A percentile compares a stretch with the other conserved stretches of the same genome.
Conservation (phyloP, 1,140 invertebrate species). For the Periplaneta americana region DNA sequence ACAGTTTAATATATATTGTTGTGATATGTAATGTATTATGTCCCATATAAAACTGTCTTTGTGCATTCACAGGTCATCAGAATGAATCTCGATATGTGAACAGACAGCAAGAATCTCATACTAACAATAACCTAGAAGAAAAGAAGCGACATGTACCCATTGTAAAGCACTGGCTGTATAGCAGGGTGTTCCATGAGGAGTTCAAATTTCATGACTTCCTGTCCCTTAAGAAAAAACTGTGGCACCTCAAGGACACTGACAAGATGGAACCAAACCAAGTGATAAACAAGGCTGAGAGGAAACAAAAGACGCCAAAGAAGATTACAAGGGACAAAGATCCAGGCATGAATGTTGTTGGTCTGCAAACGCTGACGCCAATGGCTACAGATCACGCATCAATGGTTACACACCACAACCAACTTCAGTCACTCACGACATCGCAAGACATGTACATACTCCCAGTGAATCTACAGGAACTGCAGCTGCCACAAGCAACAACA, state of each 20-base stretch:
- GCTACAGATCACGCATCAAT: neutral
- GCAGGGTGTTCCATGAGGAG: slow-evolving; percentile 29
- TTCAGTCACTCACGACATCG: neutral
- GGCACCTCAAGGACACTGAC: slow-evolving; percentile 16
- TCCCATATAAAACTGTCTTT: neutral
- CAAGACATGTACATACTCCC: slow-evolving; percentile 18
- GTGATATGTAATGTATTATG: neutral
- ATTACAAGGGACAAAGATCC: slow-evolving; percentile 10
- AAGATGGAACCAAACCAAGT: slow-evolving; percentile 1
- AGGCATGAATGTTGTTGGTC: neutral
- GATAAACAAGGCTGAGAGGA: slow-evolving; percentile 15
- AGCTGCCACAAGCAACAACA: neutral
- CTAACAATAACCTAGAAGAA: neutral
- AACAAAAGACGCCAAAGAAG: slow-evolving; percentile 20
- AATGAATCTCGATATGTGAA: neutral
- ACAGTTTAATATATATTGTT: too few species aligned
- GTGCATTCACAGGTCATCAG: neutral
- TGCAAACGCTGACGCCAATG: neutral
- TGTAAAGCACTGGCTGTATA: slow-evolving; percentile 29
- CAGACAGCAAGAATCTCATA: neutral
- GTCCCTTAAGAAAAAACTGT: slow-evolving; percentile 23
- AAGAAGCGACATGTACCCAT: slow-evolving; percentile 10
- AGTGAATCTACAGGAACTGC: slow-evolving; percentile 10
- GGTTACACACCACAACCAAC: neutral
- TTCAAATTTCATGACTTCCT: slow-evolving; percentile 28